Conservation (phyloP, 2,113 vertebrate genomes). For the Aramus guarauna region DNA sequence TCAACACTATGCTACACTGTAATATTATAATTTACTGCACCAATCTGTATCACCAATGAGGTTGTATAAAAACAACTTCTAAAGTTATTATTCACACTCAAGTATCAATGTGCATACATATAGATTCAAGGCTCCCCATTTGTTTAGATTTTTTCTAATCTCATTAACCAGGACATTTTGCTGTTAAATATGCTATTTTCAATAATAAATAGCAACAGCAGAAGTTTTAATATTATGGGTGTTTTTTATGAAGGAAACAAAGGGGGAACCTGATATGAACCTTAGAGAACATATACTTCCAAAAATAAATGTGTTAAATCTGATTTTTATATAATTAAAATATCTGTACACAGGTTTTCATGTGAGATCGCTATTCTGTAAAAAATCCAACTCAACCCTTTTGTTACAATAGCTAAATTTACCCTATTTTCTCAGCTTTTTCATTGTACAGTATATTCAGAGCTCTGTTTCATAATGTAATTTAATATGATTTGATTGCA, state of each 20-base stretch:
- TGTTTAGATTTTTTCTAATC: constrained; percentile 59
- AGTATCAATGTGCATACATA: constrained; percentile 76
- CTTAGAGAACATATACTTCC: constrained; percentile 67
- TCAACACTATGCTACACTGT: constrained; percentile 67
- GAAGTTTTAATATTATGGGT: neutral
- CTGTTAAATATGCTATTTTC: constrained; percentile 28
- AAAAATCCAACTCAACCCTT: constrained; percentile 65
- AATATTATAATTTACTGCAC: constrained; percentile 64
- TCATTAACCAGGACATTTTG: constrained; percentile 15
- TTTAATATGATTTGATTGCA: constrained; percentile 72
- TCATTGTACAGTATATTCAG: constrained; percentile 80
- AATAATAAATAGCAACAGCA: constrained; percentile 30
- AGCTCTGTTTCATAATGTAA: constrained; percentile 72
- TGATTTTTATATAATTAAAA: constrained; percentile 76
- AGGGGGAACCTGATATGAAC: constrained; percentile 67
- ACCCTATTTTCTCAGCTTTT: constrained; percentile 61
- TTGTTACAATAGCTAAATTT: constrained; percentile 34
- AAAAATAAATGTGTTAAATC: constrained; percentile 79
- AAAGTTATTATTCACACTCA: constrained; percentile 75
- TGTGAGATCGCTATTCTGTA: constrained; percentile 62
- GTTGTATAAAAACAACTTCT: constrained; percentile 73
- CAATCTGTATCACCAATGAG: constrained; percentile 65
- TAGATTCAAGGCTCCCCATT: constrained; percentile 77
- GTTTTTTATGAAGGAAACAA: constrained; percentile 47
- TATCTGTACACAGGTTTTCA: constrained; percentile 76